These are phyloP conservation scores for Telmatherina bonti DNA, from an alignment of 2,797 vertebrate species.

Conservation along the genomic window DNA sequence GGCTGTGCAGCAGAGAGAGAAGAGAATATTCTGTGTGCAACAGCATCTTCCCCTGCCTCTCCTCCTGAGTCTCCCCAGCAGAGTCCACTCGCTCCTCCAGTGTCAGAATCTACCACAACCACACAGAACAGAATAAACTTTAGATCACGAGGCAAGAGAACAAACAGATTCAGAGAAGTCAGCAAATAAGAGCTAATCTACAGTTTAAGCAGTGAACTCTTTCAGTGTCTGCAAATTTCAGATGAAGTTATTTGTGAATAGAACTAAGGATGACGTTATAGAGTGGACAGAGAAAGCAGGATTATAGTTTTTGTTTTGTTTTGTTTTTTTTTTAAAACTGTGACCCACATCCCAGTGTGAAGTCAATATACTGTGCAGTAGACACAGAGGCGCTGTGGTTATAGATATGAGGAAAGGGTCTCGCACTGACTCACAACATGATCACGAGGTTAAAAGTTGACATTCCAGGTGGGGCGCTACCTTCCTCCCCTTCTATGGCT, in stretches of 20 bases:
- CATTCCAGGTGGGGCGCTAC: conserved; percentile 63
- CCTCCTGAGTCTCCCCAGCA: conserved; percentile 94
- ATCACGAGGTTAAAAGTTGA: conserved; percentile 63
- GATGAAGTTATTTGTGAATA: conserved; percentile 1
- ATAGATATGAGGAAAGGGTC: conserved; percentile 29
- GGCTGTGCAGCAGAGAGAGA: conserved; percentile 96
- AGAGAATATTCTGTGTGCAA: conserved; percentile 98
- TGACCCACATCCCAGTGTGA: conserved; percentile 9
- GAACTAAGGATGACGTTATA: conserved; percentile 6
- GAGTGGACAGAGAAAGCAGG: background rate
- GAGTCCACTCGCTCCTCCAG: conserved; percentile 94
- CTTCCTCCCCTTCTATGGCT: conserved; percentile 21
- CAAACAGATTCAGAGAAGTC: conserved; percentile 6
- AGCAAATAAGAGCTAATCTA: conserved; percentile 2
- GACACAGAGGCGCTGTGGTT: conserved; percentile 8
- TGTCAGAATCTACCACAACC: conserved; percentile 90
- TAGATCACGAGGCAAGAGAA: conserved; percentile 41
- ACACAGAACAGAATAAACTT: conserved; percentile 25
- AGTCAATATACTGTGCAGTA: conserved; percentile 40
- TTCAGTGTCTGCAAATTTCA: conserved; percentile 9
- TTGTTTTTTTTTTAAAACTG: no score
- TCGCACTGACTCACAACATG: conserved; percentile 40
- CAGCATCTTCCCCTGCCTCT: conserved; percentile 99
- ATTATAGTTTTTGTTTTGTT: conserved; percentile 12
- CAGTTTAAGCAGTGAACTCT: conserved; percentile 7